Conservation (phyloP, 2,888 invertebrate species). For the Leucoma salicis region DNA sequence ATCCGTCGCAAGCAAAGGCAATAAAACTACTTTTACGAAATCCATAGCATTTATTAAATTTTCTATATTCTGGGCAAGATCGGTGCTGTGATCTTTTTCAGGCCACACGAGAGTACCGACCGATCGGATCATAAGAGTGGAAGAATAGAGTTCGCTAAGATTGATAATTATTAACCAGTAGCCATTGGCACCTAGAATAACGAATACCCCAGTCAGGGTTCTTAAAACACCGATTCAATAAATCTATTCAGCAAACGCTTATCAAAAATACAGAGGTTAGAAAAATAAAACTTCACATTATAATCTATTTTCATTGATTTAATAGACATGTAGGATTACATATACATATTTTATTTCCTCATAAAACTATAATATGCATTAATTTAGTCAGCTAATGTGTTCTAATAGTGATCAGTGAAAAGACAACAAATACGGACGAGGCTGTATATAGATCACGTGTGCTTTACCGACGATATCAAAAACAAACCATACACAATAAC, state of each 20-base stretch:
- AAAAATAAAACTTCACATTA: constrained; percentile 52
- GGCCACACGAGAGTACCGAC: too few species aligned
- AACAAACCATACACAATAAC: neutral
- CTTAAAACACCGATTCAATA: too few species aligned
- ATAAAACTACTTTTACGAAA: too few species aligned
- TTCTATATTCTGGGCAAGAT: too few species aligned
- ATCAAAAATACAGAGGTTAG: neutral
- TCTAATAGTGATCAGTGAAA: constrained; percentile 75
- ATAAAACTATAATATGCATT: constrained; percentile 79
- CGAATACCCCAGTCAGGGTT: too few species aligned
- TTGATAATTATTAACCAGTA: too few species aligned
- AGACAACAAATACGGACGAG: constrained; percentile 61
- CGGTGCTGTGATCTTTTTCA: too few species aligned
- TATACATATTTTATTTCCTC: constrained; percentile 79
- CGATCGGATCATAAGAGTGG: too few species aligned
- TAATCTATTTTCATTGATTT: constrained; percentile 80
- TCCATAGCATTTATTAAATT: too few species aligned
- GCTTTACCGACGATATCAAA: constrained; percentile 15
- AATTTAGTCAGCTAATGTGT: constrained; percentile 76
- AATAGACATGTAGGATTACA: constrained; percentile 83
- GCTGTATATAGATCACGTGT: constrained; percentile 11
- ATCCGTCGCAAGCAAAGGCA: too few species aligned
- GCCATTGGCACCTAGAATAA: too few species aligned
- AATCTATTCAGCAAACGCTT: neutral
- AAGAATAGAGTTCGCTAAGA: too few species aligned